Conservation (phyloP, 1,140 invertebrate species). For the Drosophila ironensis region DNA sequence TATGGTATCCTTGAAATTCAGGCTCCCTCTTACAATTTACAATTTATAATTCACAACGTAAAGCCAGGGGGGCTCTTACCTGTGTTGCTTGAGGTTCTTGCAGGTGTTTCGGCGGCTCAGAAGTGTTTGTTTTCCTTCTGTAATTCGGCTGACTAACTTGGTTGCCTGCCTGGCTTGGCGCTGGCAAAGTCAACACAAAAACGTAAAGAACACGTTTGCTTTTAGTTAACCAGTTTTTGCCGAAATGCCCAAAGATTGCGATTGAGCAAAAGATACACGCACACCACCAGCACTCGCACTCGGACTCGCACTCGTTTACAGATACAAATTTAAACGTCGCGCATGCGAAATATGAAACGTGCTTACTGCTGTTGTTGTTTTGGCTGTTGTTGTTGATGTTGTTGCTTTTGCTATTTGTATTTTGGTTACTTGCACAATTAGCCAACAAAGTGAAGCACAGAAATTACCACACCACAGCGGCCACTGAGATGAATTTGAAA, state of each 20-base stretch:
- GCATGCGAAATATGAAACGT: conserved; percentile 47
- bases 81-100: conserved; percentile 21
- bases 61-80: conserved; percentile 13
- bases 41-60: conserved; percentile 42
- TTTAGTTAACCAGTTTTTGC: conserved; percentile 76
- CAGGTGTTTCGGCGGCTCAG: background rate
- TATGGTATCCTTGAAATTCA: conserved; percentile 59
- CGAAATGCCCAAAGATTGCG: conserved; percentile 76
- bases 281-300: conserved; percentile 4
- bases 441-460: conserved; percentile 46
- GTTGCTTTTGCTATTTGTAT: conserved; percentile 39
- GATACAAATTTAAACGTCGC: conserved; percentile 21
- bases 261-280: conserved; percentile 62
- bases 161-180: conserved; percentile 46
- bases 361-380: no score
- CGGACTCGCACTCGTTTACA: no score
- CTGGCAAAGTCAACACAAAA: conserved; percentile 71
- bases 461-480: conserved; percentile 47
- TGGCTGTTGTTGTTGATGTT: no score
- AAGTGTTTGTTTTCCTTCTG: conserved; percentile 17
- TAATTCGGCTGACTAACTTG: conserved; percentile 51
- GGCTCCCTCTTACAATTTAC: conserved; percentile 31
- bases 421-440: conserved; percentile 69
- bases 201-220: conserved; percentile 75
- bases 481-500: conserved; percentile 24